These are phyloP conservation scores for Heloderma charlesbogerti DNA, from an alignment of 2,113 vertebrate genomes.

Conservation along the genomic window DNA sequence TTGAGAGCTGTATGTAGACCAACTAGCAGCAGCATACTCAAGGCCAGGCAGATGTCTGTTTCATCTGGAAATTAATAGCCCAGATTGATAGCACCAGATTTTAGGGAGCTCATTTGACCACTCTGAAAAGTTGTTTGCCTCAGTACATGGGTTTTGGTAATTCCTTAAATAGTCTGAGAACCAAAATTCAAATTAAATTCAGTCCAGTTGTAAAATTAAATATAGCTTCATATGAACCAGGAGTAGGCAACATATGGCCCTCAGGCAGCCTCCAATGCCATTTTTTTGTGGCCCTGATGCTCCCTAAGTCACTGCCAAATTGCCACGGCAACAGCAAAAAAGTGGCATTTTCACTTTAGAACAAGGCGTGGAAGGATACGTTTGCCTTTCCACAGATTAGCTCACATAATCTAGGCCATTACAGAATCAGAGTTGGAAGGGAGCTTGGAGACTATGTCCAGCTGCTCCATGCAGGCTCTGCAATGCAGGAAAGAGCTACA, in stretches of 20 bases:
- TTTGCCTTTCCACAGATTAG: too few relatives aligned
- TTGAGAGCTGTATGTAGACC: not conserved
- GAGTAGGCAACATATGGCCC: not conserved
- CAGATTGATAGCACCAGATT: not conserved
- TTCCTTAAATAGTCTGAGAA: not conserved
- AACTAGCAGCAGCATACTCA: not conserved
- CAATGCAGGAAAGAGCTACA: too few relatives aligned
- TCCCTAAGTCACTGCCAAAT: too few relatives aligned
- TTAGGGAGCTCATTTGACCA: not conserved
- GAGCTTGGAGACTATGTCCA: too few relatives aligned
- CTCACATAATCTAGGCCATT: too few relatives aligned
- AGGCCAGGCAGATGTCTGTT: not conserved
- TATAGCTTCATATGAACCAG: not conserved
- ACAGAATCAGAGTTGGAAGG: too few relatives aligned
- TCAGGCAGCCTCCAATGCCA: not conserved
- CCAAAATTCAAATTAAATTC: not conserved
- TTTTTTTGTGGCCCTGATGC: too few relatives aligned
- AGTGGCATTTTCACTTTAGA: too few relatives aligned
- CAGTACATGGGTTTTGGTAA: not conserved
- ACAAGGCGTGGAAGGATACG: too few relatives aligned
- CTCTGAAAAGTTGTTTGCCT: not conserved
- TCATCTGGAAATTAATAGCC: not conserved
- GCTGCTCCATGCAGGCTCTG: too few relatives aligned
- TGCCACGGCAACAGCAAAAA: too few relatives aligned
- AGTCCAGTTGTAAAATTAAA: not conserved